phyloP scores from a whole-genome alignment of 2,888 invertebrate genomes.

The Cryptus viduatorius region DNA sequence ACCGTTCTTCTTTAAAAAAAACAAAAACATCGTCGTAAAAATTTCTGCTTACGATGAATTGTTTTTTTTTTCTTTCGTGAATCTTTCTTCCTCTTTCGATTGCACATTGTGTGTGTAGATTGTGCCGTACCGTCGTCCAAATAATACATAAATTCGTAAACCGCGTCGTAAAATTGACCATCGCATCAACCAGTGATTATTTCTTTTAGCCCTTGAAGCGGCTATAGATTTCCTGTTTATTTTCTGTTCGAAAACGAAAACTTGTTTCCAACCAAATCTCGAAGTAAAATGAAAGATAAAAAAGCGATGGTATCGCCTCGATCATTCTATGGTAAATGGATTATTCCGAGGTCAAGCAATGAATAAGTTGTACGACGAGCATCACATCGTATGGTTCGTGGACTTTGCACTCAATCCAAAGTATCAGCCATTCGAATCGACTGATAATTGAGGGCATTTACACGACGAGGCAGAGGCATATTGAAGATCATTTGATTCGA shows the following conservation, averaged over 20 bases:
- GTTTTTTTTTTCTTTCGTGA: background rate
- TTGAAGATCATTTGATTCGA: background rate
- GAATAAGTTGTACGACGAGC: slow-evolving; percentile 2
- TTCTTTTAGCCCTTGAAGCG: background rate
- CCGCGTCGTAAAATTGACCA: background rate
- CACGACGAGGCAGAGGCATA: background rate
- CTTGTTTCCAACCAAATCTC: background rate
- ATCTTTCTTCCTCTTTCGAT: background rate
- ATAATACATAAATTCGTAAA: background rate
- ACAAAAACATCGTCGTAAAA: background rate
- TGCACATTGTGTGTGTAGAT: background rate
- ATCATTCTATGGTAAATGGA: background rate
- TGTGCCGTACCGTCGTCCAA: background rate
- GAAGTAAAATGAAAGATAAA: background rate
- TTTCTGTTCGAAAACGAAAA: background rate
- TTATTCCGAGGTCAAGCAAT: slow-evolving; percentile 33
- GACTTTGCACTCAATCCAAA: slow-evolving; percentile 5
- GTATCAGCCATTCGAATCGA: background rate
- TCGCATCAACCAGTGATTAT: background rate
- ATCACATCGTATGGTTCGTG: slow-evolving; percentile 1
- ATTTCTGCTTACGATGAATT: background rate
- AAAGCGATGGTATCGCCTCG: background rate
- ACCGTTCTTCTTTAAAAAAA: background rate
- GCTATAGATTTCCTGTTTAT: background rate
- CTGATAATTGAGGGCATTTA: background rate